Base-by-base conservation (phyloP, 2,888 invertebrate genomes). In the Stenichneumon culpator region DNA sequence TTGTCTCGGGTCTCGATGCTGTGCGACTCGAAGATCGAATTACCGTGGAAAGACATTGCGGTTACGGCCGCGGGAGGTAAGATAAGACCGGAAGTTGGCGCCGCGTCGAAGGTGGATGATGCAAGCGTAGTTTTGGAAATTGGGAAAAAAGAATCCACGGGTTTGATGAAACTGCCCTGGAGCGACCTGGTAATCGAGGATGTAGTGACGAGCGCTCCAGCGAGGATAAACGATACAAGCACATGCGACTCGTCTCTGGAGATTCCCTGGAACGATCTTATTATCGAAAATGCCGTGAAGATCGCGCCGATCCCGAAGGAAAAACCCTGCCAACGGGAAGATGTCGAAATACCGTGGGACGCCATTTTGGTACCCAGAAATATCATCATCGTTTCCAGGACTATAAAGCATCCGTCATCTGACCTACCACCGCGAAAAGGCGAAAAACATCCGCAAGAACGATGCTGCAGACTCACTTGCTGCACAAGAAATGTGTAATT, bases 11-110 rank as follows among this genome's bases (percentile, higher is more conserved):
- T 83, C 9, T 89, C 92, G 11, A 74, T 90, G 19, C 25, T 83
- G 16, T 93, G 93, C 67, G 89, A 90, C 80, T 92, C 91, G 9
- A 90, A 89, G 36, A 88, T 92, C n/a, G 93, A 93, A 81, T 78
- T 93, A 75, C 92, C 93, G 1, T 93, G 92, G 92, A 89, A 88
- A 72, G 92, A 93, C 68, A 91, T 92, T 32, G 90, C 89, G n/a
- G 78, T 80, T 80, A 68, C 60, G 70, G n/a, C 25, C 16, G 70
- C 63, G 11, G 75, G 22, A 54, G 60, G 19, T 47, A 57, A 77
- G 63, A 83, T 79, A 69, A 86, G 88, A 52, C 82, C 83, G 54
- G 86, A 88, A n/a, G 52, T 77, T 7, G 80, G 80, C 5, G 9
- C 63, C 3, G 22, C 25, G 28, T 60, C 36, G 22, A 50, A 39